Evolutionary conservation across 2,888 invertebrate genomes (phyloP).

Genomic region (Xestia ashworthii): DNA sequence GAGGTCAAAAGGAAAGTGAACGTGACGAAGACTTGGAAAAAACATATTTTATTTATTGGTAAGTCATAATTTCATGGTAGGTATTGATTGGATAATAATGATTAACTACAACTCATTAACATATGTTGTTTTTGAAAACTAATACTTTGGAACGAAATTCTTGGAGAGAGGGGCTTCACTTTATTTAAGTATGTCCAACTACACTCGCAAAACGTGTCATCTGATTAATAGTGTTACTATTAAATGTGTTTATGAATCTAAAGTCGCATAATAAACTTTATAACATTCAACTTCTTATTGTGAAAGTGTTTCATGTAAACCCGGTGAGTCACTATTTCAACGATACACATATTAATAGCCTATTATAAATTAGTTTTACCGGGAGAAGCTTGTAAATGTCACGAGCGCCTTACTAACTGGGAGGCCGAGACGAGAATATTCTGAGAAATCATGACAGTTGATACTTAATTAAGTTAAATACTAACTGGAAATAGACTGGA

Average conservation of each 20-base stretch:
- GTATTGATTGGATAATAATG: background rate
- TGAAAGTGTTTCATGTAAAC: slow-evolving; percentile 24
- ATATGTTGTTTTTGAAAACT: background rate
- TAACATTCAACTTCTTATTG: slow-evolving; percentile 1
- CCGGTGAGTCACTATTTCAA: slow-evolving; percentile 34
- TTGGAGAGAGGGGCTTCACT: background rate
- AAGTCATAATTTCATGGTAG: background rate
- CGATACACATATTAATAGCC: slow-evolving; percentile 35
- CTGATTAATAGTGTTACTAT: background rate
- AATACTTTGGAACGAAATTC: background rate
- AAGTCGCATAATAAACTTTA: slow-evolving; percentile 1
- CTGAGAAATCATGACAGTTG: slow-evolving; percentile 24
- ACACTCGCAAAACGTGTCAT: background rate
- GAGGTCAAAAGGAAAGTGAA: slow-evolving; percentile 44
- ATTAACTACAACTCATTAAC: background rate
- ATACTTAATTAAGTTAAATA: slow-evolving; percentile 14
- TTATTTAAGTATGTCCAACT: too few relatives aligned
- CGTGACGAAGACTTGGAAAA: slow-evolving; percentile 1
- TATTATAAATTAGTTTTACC: slow-evolving; percentile 49
- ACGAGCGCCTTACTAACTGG: slow-evolving; percentile 6
- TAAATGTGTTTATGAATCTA: background rate
- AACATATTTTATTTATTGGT: slow-evolving; percentile 13
- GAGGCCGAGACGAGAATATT: slow-evolving; percentile 17
- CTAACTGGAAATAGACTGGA: background rate
- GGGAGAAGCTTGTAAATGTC: slow-evolving; percentile 44